Evolutionary conservation across 2,113 vertebrate species (phyloP), one percentile per base, ranked within the genome.

Genomic region (Actenoides lindsayi): DNA sequence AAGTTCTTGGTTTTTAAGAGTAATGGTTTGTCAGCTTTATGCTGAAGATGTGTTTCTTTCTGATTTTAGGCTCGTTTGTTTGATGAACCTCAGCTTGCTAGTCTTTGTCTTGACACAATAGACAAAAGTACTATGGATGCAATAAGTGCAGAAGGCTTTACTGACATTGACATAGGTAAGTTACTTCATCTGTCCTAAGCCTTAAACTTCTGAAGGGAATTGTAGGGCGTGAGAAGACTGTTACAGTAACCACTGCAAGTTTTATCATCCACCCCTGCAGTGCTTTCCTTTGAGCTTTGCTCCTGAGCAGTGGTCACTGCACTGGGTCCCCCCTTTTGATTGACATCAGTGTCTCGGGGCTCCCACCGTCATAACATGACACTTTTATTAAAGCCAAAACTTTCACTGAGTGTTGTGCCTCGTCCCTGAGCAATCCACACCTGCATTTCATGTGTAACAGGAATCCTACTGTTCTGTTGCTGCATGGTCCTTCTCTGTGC

Each of bases 91-190:
- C 99, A 99, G 92, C 98, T 99, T 62, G 99, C 99, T 57, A 99
- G 98, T 78, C 98, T 99, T 54, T 99, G 99, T 96, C 97, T 99
- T 8, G 99, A 99, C 95, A 99, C 98, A 4, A 99, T 99, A 95
- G 99, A 99, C 98, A 99, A 99, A 97, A 99, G 98, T 96, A 99
- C 99, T 2, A 97, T 98, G 77, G 99, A 99, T 83, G 99, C 99
- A 44, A 98, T 99, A 94, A 99, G 98, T 62, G 99, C 99, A 33
- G 99, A 99, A 93, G 99, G 99, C 17, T 99, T 99, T 74, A 99
- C 99, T 25, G 99, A 99, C 67, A 99, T 99, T 5, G 99, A 99
- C 88, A 98, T 99, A 23, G 99, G 99, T 99, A 87, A 96, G 98
- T 95, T 59, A 54, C n/a, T 76, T 39, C 1, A 10, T 23, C 3